A percentile compares a stretch with the other conserved stretches of the same genome.
phyloP scores from a whole-genome alignment of 1,140 invertebrate species.

The Vanessa atalanta region DNA sequence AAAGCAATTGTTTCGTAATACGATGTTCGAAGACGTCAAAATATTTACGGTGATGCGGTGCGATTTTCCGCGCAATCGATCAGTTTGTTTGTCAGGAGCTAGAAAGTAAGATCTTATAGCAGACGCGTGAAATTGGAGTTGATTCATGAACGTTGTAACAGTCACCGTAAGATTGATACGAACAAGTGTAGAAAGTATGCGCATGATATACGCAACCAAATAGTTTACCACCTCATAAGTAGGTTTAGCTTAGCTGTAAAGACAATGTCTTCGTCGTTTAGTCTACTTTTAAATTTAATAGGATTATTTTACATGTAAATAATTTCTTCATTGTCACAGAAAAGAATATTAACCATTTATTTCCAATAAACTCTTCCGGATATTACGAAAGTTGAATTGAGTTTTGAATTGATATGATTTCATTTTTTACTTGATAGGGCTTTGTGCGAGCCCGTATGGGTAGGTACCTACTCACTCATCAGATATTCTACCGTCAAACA shows the following conservation, averaged over 20 bases:
- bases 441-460: too few species aligned
- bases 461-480: too few species aligned
- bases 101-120: conserved; percentile 64
- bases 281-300: not conserved
- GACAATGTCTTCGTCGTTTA: too few species aligned
- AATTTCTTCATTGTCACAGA: too few species aligned
- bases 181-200: conserved; percentile 3
- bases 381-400: too few species aligned
- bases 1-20: conserved; percentile 75
- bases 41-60: conserved; percentile 70
- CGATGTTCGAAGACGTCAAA: conserved; percentile 69
- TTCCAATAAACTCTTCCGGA: too few species aligned
- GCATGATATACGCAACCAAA: conserved; percentile 8
- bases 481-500: too few species aligned
- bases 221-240: not conserved
- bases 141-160: conserved; percentile 59
- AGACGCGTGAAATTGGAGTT: conserved; percentile 68
- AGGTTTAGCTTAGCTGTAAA: too few species aligned
- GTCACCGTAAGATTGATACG: conserved; percentile 55
- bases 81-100: conserved; percentile 55
- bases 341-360: too few species aligned
- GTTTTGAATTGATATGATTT: too few species aligned
- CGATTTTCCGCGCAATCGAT: conserved; percentile 76
- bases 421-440: too few species aligned
- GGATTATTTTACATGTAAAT: too few species aligned